Conservation (phyloP, 1,140 invertebrate species). For the Drosophila pallidifrons region DNA sequence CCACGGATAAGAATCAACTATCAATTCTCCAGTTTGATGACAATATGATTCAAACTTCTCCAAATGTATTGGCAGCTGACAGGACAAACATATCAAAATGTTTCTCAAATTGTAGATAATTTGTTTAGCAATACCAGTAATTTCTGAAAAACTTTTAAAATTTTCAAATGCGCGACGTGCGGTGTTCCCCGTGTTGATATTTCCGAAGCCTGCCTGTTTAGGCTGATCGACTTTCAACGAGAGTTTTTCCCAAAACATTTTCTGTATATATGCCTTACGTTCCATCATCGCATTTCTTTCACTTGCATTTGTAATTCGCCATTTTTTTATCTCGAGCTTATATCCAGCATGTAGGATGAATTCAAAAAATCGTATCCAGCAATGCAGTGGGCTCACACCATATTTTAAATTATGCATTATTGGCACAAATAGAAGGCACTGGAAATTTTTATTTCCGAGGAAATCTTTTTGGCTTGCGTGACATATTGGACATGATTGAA, state of each 20-base stretch:
- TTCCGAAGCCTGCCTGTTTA: constrained; percentile 9
- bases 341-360: not conserved
- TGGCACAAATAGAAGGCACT: constrained; percentile 15
- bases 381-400: not conserved
- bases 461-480: constrained; percentile 13
- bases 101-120: constrained; percentile 2
- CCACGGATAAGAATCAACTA: no score
- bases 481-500: constrained; percentile 20
- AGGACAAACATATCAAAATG: not conserved
- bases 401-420: constrained; percentile 20
- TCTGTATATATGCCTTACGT: constrained; percentile 4
- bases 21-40: no score
- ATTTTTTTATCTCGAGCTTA: constrained; percentile 4
- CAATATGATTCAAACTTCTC: no score
- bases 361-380: not conserved
- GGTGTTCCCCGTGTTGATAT: constrained; percentile 4
- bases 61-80: not conserved
- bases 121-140: not conserved
- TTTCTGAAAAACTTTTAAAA: constrained; percentile 8
- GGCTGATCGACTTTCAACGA: constrained; percentile 14
- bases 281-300: constrained; percentile 5
- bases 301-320: constrained; percentile 4
- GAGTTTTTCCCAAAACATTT: constrained; percentile 24
- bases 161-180: constrained; percentile 15
- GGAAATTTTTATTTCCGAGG: constrained; percentile 20